These are phyloP conservation scores for Poecilia velifera DNA, from an alignment of 2,797 vertebrate genomes.

Conservation along the genomic window DNA sequence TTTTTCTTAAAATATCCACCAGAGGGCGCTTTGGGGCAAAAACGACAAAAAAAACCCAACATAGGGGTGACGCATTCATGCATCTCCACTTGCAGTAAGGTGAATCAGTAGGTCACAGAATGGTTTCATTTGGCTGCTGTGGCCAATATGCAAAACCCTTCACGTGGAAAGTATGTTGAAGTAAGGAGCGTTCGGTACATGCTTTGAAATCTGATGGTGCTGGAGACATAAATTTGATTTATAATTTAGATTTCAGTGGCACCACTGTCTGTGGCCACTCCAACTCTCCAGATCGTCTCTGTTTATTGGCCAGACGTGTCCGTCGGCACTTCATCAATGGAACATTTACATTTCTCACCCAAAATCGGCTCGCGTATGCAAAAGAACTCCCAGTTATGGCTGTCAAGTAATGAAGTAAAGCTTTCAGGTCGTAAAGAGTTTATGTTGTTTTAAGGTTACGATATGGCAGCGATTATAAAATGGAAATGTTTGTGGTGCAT, in stretches of 20 bases:
- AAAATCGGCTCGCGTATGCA: neutral
- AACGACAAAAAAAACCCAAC: neutral
- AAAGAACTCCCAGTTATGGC: neutral
- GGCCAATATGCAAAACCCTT: constrained; percentile 22
- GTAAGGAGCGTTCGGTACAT: neutral
- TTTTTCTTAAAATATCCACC: constrained; percentile 36
- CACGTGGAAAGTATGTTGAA: neutral
- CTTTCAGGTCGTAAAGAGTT: neutral
- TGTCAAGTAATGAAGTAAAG: neutral
- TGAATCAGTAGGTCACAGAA: neutral
- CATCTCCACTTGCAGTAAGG: neutral
- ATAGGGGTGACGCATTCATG: neutral
- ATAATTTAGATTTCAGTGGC: neutral
- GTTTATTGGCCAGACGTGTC: neutral
- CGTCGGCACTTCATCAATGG: neutral
- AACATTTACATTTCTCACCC: neutral
- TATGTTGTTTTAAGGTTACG: neutral
- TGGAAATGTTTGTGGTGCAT: neutral
- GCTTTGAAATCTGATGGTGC: neutral
- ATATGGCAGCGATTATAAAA: neutral
- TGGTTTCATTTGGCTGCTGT: constrained; percentile 30
- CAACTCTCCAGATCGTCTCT: neutral
- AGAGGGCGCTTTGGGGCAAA: constrained; percentile 50
- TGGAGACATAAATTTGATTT: neutral
- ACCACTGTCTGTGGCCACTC: neutral